These are phyloP conservation scores for Pseudochirops cupreus DNA, from an alignment of 2,797 vertebrate genomes.

Conservation along the genomic window DNA sequence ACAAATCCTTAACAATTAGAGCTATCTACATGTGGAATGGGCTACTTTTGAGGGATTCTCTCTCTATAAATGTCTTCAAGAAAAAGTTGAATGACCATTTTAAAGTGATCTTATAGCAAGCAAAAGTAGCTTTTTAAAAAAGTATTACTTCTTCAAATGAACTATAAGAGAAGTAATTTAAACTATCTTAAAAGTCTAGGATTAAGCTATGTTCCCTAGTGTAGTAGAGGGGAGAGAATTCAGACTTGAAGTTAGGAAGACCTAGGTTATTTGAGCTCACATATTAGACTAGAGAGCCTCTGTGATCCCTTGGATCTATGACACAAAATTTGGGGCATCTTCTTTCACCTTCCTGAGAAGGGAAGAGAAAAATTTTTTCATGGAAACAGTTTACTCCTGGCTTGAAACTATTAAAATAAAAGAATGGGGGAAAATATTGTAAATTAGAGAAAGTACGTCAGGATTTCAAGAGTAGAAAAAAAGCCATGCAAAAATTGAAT, in stretches of 20 bases:
- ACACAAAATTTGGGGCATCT: neutral
- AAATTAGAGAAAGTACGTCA: neutral
- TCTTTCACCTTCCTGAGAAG: neutral
- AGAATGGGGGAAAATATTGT: slow-evolving; percentile 14
- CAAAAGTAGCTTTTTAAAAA: neutral
- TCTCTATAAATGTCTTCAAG: neutral
- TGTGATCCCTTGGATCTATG: neutral
- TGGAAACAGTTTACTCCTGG: neutral
- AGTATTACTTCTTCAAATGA: too few species aligned
- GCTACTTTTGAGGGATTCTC: neutral
- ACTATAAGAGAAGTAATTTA: too few species aligned
- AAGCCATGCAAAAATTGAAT: neutral
- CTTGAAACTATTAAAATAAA: neutral
- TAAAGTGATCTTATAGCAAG: neutral
- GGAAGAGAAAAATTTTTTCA: neutral
- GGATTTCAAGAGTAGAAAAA: slow-evolving; percentile 27
- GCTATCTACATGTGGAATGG: neutral
- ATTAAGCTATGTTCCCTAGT: too few species aligned
- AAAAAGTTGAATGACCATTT: neutral
- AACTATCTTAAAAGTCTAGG: too few species aligned
- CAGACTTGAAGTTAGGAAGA: too few species aligned
- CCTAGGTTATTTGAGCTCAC: too few species aligned
- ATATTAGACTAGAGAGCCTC: neutral
- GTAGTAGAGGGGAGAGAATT: too few species aligned
- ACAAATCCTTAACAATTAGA: neutral